Evolutionary conservation across 2,888 invertebrate genomes (phyloP).

Genomic region (Drosophila falleni): DNA sequence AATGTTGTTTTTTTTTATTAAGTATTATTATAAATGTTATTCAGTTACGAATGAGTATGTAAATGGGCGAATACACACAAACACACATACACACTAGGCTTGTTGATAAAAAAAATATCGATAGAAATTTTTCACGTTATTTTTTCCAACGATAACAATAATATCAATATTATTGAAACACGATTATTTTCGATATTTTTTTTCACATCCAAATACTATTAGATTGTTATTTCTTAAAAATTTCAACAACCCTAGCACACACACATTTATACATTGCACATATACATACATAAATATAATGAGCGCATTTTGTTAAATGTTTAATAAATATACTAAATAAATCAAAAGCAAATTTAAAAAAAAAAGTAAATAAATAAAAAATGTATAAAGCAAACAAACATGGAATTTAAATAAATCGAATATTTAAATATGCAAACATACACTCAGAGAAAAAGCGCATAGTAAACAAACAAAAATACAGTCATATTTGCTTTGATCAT

Average conservation of each 20-base stretch:
- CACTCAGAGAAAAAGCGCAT: not conserved
- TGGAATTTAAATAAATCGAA: conserved; percentile 45
- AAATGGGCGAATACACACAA: conserved; percentile 26
- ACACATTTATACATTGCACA: conserved; percentile 31
- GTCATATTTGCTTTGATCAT: not conserved
- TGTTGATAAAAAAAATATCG: conserved; percentile 15
- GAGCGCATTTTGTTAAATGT: conserved; percentile 67
- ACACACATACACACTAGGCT: conserved; percentile 18
- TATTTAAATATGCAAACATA: conserved; percentile 45
- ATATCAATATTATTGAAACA: no score
- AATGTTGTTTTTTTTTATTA: conserved; percentile 57
- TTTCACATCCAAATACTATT: no score
- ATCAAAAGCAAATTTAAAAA: conserved; percentile 42
- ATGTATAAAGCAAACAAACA: conserved; percentile 29
- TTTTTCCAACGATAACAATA: no score
- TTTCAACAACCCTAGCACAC: not conserved
- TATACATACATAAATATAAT: conserved; percentile 37
- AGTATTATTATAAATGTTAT: conserved; percentile 63
- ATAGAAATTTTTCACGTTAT: no score
- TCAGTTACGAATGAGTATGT: conserved; percentile 61
- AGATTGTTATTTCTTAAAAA: no score
- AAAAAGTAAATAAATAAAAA: no score
- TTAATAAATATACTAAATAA: conserved; percentile 61
- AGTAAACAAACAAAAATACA: not conserved
- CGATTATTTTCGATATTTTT: no score